These are phyloP conservation scores for Pandion haliaetus DNA, from an alignment of 2,113 vertebrate genomes.

Conservation along the genomic window DNA sequence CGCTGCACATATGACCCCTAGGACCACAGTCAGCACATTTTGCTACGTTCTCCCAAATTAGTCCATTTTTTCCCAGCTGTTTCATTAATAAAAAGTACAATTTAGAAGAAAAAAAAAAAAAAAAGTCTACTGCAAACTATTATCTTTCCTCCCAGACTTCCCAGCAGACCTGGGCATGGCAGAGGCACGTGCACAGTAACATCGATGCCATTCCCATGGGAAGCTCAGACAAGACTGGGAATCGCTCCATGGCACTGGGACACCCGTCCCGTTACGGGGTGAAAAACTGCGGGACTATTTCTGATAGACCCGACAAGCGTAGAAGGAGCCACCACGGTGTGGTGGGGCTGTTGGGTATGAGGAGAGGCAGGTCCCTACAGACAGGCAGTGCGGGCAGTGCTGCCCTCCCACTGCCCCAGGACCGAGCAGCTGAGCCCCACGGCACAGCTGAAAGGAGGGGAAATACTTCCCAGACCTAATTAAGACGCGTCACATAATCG, in stretches of 20 bases:
- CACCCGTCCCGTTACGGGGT: neutral
- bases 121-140: neutral
- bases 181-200: neutral
- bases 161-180: neutral
- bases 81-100: neutral
- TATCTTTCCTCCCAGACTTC: neutral
- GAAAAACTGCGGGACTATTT: neutral
- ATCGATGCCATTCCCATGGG: neutral
- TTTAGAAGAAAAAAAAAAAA: neutral
- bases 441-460: neutral
- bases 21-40: neutral
- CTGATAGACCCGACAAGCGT: neutral
- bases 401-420: neutral
- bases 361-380: neutral
- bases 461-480: neutral
- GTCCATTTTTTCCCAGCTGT: neutral
- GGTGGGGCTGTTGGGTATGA: neutral
- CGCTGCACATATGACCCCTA: neutral
- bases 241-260: neutral
- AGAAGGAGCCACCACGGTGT: neutral
- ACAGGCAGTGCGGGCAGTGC: neutral
- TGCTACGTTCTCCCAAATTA: accelerated
- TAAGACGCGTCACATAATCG: accelerated
- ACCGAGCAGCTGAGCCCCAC: neutral
- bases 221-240: neutral